These are phyloP conservation scores for Anastatus disparis DNA, from an alignment of 1,140 invertebrate genomes.

Conservation along the genomic window DNA sequence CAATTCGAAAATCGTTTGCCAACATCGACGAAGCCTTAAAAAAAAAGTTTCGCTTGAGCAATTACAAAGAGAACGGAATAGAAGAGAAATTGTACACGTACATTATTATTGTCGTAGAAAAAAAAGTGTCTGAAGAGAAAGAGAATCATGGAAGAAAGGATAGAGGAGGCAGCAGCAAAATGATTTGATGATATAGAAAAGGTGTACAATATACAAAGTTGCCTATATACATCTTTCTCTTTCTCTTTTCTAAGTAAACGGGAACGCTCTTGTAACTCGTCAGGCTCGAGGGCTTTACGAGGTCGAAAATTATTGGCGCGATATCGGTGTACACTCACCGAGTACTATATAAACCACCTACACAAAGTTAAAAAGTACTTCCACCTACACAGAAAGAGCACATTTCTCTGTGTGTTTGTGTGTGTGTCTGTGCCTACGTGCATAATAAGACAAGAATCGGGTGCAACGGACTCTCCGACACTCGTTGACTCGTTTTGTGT, in stretches of 20 bases:
- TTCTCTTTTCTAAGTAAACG: too few relatives aligned
- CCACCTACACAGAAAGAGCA: too few relatives aligned
- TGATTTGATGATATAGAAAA: neutral
- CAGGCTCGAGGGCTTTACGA: conserved; percentile 36
- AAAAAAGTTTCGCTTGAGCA: too few relatives aligned
- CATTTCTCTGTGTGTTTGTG: too few relatives aligned
- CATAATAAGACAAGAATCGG: conserved; percentile 3
- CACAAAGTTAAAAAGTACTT: too few relatives aligned
- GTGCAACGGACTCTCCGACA: conserved; percentile 12
- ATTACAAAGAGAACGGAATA: neutral
- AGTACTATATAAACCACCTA: too few relatives aligned
- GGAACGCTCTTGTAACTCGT: too few relatives aligned
- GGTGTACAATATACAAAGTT: neutral
- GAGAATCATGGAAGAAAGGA: neutral
- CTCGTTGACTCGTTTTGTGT: neutral
- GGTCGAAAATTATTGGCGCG: conserved; percentile 33
- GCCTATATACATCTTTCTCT: neutral
- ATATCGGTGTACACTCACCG: conserved; percentile 9
- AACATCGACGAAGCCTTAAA: too few relatives aligned
- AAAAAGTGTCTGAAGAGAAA: neutral
- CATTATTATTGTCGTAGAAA: conserved; percentile 6
- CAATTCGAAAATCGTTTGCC: too few relatives aligned
- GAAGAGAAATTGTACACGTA: neutral
- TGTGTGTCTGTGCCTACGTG: neutral
- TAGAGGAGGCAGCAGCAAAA: neutral